Evolutionary conservation across 1,140 invertebrate genomes (phyloP).

Genomic region (Halyomorpha halys): DNA sequence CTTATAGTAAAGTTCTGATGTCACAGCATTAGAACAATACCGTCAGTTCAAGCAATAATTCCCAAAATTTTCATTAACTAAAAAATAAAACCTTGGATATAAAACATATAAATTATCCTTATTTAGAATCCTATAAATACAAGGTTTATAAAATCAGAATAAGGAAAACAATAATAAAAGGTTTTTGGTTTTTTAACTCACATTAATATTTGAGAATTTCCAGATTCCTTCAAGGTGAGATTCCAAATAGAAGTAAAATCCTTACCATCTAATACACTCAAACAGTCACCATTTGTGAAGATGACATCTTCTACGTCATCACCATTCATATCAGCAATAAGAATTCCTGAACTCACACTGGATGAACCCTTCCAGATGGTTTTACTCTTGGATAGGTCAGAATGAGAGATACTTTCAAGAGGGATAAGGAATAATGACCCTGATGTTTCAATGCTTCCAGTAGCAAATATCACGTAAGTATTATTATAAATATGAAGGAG

Average conservation of each 20-base stretch:
- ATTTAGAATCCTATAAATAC: too few relatives aligned
- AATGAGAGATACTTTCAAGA: conserved; percentile 17
- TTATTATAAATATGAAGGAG: conserved; percentile 45
- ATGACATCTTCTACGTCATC: conserved; percentile 64
- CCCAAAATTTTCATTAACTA: too few relatives aligned
- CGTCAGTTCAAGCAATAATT: too few relatives aligned
- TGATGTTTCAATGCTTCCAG: conserved; percentile 59
- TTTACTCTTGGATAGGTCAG: not conserved
- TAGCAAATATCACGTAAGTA: conserved; percentile 54
- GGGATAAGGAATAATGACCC: conserved; percentile 57
- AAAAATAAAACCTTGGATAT: too few relatives aligned
- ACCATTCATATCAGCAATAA: conserved; percentile 61
- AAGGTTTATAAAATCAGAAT: not conserved
- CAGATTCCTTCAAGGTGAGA: conserved; percentile 3
- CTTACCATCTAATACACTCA: conserved; percentile 42
- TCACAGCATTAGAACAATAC: too few relatives aligned
- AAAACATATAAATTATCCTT: too few relatives aligned
- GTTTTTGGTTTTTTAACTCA: conserved; percentile 19
- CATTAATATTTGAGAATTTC: conserved; percentile 25
- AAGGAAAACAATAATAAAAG: not conserved
- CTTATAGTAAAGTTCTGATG: too few relatives aligned
- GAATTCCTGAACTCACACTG: conserved; percentile 48
- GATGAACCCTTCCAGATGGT: conserved; percentile 17
- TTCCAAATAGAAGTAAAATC: conserved; percentile 27
- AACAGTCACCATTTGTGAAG: conserved; percentile 58